Conservation (phyloP, 2,113 vertebrate genomes). For the Sturnira hondurensis region DNA sequence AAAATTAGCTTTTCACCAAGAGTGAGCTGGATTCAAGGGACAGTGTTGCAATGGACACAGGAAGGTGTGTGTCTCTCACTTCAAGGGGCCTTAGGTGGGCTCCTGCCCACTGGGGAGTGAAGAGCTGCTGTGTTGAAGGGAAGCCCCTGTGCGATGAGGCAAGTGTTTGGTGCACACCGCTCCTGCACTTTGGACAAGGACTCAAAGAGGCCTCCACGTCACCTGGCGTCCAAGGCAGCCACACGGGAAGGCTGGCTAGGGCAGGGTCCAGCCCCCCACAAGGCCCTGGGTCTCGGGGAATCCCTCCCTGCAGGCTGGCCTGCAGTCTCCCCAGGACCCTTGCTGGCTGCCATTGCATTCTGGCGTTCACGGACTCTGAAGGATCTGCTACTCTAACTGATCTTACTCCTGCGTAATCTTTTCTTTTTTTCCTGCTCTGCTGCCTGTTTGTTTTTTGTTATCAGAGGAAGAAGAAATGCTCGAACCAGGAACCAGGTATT, state of each 20-base stretch:
- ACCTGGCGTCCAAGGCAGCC: background rate
- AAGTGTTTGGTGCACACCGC: background rate
- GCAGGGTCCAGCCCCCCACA: background rate
- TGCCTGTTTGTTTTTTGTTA: constrained; percentile 86
- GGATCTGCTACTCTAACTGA: constrained; percentile 86
- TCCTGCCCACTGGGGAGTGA: background rate
- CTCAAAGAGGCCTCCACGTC: background rate
- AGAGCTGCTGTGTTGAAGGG: background rate
- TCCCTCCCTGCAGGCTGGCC: background rate
- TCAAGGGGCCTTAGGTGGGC: background rate
- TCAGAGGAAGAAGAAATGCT: constrained; percentile 99
- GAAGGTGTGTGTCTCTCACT: background rate
- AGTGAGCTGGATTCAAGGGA: background rate
- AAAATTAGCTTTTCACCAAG: background rate
- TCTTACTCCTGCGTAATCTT: constrained; percentile 90
- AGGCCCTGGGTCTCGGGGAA: background rate
- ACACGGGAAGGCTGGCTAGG: background rate
- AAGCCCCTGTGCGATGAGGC: background rate
- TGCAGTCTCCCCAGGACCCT: constrained; percentile 45
- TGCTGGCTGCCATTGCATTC: constrained; percentile 83
- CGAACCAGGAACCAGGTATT: constrained; percentile 97
- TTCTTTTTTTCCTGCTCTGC: constrained; percentile 88
- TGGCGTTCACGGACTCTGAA: constrained; percentile 81
- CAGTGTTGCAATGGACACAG: background rate
- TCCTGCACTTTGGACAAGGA: background rate